Evolutionary conservation across 2,888 invertebrate genomes (phyloP), one percentile per base, ranked within the genome.

Genomic region (Chloroclysta siterata): DNA sequence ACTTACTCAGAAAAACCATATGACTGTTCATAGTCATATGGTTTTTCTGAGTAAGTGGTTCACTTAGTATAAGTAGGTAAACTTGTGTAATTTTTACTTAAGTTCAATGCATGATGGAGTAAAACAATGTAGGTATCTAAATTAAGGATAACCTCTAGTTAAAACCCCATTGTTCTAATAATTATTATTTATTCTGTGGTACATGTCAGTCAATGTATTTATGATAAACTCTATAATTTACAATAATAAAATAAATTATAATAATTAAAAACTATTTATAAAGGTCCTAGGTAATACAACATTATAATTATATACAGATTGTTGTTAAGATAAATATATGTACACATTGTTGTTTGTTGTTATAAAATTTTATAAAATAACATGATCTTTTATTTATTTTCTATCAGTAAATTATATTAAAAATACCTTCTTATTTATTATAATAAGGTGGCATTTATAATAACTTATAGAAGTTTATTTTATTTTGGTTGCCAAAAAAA

Each of bases 281-380:
- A 33, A 33, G 33, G 5, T 3, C 33, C 33, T 36, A 36, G 10
- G 36, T 39, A 39, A 33, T 50, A 51, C 36, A 52, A 39, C 5
- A 52, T 41, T 28, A 28, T 39, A 55, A n/a, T n/a, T n/a, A 29
- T 63, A n/a, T 63, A 63, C 54, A 64, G 46, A 55, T 55, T 57
- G 28, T 60, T 42, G 53, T 66, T 57, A 46, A 51, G 46, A 51
- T 63, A 54, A 57, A 51, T 68, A 28, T 56, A 66, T 64, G 58
- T 64, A 60, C 65, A 62, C 64, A 72, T 79, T 72, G 73, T 73
- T 79, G 79, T 78, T 70, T 77, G 78, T 80, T 81, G 54, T 53
- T 68, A 74, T 73, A 76, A 73, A 76, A 72, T 66, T 54, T 67
- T 70, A 67, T 74, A 53, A 52, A 28, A 48, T 39, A 13, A 22